A percentile compares a stretch with the other conserved stretches of the same genome.
These are phyloP conservation scores for Butorides virescens DNA, from an alignment of 2,113 vertebrate genomes.

Conservation along the genomic window DNA sequence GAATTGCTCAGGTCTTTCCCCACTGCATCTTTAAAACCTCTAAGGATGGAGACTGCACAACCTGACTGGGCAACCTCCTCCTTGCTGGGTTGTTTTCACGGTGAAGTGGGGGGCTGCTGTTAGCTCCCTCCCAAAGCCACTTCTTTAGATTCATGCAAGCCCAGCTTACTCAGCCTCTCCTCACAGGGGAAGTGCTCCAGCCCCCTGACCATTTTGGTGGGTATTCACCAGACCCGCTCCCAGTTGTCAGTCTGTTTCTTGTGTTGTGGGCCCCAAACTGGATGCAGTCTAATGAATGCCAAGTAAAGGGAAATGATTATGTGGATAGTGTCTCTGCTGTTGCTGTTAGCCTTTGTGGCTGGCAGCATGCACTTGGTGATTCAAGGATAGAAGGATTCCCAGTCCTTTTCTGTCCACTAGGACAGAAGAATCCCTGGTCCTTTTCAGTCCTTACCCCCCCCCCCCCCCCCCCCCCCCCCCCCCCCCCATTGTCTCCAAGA, in stretches of 20 bases:
- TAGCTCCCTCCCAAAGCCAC: not conserved
- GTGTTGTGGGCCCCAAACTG: not conserved
- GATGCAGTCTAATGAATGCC: not conserved
- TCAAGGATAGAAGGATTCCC: not conserved
- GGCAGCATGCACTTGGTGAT: rapidly evolving
- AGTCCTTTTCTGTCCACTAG: not conserved
- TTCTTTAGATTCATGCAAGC: not conserved
- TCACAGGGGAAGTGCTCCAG: not conserved
- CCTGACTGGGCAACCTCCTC: not conserved
- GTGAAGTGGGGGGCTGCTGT: not conserved
- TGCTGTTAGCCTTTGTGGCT: not conserved
- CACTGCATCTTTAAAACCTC: not conserved
- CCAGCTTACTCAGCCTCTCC: not conserved
- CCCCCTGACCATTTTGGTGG: not conserved
- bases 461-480: no score
- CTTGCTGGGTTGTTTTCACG: not conserved
- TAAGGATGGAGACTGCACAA: not conserved
- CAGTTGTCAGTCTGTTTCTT: not conserved
- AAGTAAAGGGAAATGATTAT: not conserved
- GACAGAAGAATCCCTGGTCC: not conserved
- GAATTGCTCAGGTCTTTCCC: not conserved
- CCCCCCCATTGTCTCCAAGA: not conserved
- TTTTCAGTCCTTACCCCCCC: not conserved
- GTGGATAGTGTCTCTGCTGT: rapidly evolving
- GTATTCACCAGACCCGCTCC: not conserved